These are phyloP conservation scores for Strix uralensis DNA, from an alignment of 2,113 vertebrate genomes.

Conservation along the genomic window DNA sequence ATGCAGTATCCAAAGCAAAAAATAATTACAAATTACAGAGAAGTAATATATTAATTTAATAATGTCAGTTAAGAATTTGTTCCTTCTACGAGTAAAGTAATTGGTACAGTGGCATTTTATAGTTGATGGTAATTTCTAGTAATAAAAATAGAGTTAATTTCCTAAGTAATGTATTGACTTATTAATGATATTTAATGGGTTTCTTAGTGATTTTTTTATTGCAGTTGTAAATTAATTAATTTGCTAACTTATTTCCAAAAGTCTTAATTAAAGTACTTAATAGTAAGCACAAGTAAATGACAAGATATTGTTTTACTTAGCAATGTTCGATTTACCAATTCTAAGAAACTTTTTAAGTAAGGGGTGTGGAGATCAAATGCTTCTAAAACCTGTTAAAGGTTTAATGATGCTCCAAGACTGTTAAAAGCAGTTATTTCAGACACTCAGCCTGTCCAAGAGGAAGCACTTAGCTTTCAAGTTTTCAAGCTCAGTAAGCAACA, in stretches of 20 bases:
- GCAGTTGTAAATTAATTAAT: conserved; percentile 73
- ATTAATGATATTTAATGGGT: conserved; percentile 76
- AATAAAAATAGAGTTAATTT: conserved; percentile 75
- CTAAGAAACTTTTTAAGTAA: conserved; percentile 9
- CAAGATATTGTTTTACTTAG: conserved; percentile 45
- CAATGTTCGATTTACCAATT: neutral
- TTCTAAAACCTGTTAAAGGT: neutral
- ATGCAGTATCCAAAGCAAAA: neutral
- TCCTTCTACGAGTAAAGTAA: conserved; percentile 69
- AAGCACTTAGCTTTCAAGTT: conserved; percentile 58
- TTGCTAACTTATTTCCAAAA: conserved; percentile 68
- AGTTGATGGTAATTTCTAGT: conserved; percentile 72
- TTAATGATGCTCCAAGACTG: conserved; percentile 26
- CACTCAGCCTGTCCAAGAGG: neutral
- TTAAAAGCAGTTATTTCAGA: conserved; percentile 46
- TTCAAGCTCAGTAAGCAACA: conserved; percentile 37
- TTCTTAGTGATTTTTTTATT: conserved; percentile 74
- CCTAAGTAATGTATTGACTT: conserved; percentile 78
- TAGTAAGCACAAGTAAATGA: conserved; percentile 12
- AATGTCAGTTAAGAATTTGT: conserved; percentile 68
- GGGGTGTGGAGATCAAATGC: neutral
- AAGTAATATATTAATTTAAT: conserved; percentile 70
- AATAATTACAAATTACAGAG: conserved; percentile 56
- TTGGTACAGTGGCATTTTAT: conserved; percentile 69
- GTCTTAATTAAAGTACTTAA: conserved; percentile 69